Conservation (phyloP, 2,113 vertebrate genomes). For the Noctilio leporinus region DNA sequence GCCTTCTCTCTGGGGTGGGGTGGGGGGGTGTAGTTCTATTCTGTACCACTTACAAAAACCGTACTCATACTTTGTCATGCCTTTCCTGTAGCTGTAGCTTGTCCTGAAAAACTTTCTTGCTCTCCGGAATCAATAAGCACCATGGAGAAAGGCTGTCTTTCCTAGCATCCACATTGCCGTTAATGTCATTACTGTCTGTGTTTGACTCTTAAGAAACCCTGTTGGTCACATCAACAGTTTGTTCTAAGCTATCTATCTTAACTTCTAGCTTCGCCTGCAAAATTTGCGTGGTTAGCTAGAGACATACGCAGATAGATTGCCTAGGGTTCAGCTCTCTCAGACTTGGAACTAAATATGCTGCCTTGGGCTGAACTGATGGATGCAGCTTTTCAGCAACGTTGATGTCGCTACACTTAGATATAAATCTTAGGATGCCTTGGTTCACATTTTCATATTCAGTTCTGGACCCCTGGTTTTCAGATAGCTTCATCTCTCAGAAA, state of each 20-base stretch:
- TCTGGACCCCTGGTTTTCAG: slow-evolving; percentile 27
- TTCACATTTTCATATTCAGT: slow-evolving; percentile 20
- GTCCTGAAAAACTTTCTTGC: not conserved
- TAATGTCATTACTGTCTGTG: not conserved
- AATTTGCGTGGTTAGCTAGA: not conserved
- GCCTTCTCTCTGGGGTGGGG: not conserved
- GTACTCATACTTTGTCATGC: not conserved
- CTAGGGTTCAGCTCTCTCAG: not conserved
- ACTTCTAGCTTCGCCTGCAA: not conserved
- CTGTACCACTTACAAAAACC: not conserved
- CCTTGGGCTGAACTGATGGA: not conserved
- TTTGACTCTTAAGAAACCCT: not conserved
- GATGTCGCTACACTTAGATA: not conserved
- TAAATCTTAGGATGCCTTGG: not conserved
- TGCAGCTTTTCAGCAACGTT: not conserved
- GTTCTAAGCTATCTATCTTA: not conserved
- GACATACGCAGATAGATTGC: slow-evolving; percentile 18
- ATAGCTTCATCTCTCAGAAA: not conserved
- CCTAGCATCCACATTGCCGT: not conserved
- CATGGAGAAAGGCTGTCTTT: not conserved
- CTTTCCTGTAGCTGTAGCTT: not conserved
- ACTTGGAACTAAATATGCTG: not conserved
- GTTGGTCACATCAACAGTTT: not conserved
- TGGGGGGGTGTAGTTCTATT: not conserved
- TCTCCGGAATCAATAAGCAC: not conserved